Percentiles rank a stretch among this genome's conserved stretches.
phyloP scores from a whole-genome alignment of 1,140 invertebrate genomes.

The Micrasema longulum region DNA sequence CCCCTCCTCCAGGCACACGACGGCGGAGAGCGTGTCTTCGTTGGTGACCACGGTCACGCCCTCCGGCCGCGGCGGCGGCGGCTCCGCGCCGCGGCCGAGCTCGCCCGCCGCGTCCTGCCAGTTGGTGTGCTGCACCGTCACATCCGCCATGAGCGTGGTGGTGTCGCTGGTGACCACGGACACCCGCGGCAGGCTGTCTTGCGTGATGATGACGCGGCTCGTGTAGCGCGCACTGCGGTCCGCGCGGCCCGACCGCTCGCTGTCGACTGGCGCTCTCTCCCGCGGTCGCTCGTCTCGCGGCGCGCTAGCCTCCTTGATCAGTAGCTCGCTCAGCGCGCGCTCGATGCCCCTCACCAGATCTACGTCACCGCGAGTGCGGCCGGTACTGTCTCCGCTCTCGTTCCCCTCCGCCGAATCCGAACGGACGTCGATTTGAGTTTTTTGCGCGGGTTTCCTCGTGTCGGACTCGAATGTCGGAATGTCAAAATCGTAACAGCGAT shows the following conservation, averaged over 20 bases:
- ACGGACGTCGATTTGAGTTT: constrained; percentile 51
- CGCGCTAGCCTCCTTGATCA: constrained; percentile 66
- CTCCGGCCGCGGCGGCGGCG: constrained; percentile 53
- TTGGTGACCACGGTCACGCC: constrained; percentile 75
- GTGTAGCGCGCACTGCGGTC: constrained; percentile 78
- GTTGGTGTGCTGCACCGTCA: constrained; percentile 71
- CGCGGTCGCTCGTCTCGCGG: constrained; percentile 62
- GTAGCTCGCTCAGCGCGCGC: constrained; percentile 67
- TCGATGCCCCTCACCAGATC: constrained; percentile 69
- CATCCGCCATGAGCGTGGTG: constrained; percentile 74
- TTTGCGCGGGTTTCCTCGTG: constrained; percentile 40
- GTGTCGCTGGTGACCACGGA: constrained; percentile 80
- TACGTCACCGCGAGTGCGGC: constrained; percentile 30
- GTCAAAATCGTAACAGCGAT: constrained; percentile 29
- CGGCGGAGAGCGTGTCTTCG: constrained; percentile 73
- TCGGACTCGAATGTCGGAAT: constrained; percentile 21
- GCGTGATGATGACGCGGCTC: constrained; percentile 89
- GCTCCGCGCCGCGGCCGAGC: constrained; percentile 53
- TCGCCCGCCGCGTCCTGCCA: constrained; percentile 50
- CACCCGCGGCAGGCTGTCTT: constrained; percentile 72
- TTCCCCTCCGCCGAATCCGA: constrained; percentile 21
- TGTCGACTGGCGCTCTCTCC: constrained; percentile 64
- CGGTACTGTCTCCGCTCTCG: constrained; percentile 3
- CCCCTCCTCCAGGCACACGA: constrained; percentile 85
- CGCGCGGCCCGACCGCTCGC: constrained; percentile 63